Percentiles rank a stretch among this genome's conserved stretches.
Conservation (phyloP, 2,113 vertebrate genomes). For the Malurus cyaneus region DNA sequence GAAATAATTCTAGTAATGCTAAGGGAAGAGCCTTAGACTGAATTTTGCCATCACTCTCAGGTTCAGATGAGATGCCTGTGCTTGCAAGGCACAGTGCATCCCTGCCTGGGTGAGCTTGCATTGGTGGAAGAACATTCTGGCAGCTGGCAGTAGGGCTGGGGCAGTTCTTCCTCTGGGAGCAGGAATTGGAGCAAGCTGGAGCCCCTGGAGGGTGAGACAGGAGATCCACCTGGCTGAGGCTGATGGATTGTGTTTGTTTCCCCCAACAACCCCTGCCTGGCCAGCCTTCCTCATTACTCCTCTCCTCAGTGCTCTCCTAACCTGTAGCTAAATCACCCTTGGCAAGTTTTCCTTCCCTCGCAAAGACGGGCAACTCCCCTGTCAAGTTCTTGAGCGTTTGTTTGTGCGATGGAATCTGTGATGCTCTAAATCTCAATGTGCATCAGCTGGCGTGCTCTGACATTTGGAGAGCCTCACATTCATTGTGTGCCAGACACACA, state of each 20-base stretch:
- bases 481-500: slow-evolving; percentile 54
- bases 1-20: not conserved
- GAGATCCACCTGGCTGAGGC: not conserved
- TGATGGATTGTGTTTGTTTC: not conserved
- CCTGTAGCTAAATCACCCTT: slow-evolving; percentile 53
- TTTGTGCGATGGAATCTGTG: slow-evolving; percentile 64
- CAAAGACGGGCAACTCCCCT: slow-evolving; percentile 20
- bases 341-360: slow-evolving; percentile 22
- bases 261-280: not conserved
- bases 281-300: not conserved
- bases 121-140: not conserved
- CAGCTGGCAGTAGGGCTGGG: not conserved
- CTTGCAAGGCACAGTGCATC: not conserved
- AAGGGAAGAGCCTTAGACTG: not conserved
- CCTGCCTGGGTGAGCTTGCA: not conserved
- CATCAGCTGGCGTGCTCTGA: slow-evolving; percentile 67
- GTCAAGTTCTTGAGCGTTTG: slow-evolving; percentile 56
- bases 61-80: not conserved
- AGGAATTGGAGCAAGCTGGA: not conserved
- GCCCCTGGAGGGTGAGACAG: not conserved
- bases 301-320: slow-evolving; percentile 22
- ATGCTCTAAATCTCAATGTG: slow-evolving; percentile 66
- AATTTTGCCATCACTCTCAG: not conserved
- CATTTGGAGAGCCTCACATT: slow-evolving; percentile 50
- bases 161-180: not conserved